phyloP scores from a whole-genome alignment of 2,797 vertebrate species.

The Typhlichthys eigenmanni region DNA sequence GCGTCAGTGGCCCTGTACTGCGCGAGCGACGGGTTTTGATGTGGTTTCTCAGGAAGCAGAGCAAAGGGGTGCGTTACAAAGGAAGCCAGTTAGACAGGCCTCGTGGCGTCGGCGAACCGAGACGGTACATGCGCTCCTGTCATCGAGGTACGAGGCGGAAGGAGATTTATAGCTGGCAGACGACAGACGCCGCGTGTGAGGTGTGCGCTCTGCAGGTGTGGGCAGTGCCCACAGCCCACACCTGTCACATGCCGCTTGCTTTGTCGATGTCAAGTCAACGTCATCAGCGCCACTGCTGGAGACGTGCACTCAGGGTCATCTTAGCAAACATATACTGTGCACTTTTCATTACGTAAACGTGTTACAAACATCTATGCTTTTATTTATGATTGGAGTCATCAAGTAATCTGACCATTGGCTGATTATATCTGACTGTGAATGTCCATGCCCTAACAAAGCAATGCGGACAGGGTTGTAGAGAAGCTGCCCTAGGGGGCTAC shows the following conservation, averaged over 20 bases:
- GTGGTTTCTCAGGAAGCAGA: constrained; percentile 41
- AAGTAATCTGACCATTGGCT: no score
- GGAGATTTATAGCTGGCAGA: constrained; percentile 26
- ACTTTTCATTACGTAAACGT: no score
- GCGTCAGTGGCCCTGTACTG: constrained; percentile 29
- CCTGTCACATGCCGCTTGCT: constrained; percentile 53
- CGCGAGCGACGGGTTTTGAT: constrained; percentile 35
- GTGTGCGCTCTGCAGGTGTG: constrained; percentile 23
- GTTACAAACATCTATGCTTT: no score
- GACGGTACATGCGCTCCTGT: constrained; percentile 17
- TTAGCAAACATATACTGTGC: no score
- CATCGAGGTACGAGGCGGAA: constrained; percentile 22
- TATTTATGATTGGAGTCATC: no score
- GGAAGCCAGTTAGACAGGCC: constrained; percentile 47
- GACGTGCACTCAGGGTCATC: no score
- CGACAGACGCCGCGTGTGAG: constrained; percentile 42
- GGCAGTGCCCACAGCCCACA: constrained; percentile 16
- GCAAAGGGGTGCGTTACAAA: constrained; percentile 36
- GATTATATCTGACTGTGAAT: neutral
- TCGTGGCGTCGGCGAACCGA: neutral
- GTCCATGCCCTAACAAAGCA: neutral
- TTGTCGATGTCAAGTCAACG: no score
- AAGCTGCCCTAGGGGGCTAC: neutral
- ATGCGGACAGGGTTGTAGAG: no score
- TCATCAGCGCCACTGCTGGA: no score